Evolutionary conservation across 2,888 invertebrate genomes (phyloP).

Genomic region (Tridacna crocea): DNA sequence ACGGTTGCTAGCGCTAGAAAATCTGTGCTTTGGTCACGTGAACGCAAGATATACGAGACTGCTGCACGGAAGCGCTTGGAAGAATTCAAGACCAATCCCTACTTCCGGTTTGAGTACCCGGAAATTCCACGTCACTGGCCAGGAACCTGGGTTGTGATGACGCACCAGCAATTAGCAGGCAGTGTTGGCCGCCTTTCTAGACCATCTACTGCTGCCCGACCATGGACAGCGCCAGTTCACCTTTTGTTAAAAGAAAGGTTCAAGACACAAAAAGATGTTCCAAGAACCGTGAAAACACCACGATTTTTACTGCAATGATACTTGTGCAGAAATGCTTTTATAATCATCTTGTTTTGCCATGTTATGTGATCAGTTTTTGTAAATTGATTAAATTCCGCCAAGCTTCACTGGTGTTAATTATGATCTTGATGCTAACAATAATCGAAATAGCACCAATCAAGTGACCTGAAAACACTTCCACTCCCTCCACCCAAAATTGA

Average conservation of each 20-base stretch:
- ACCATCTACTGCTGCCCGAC: conserved; percentile 58
- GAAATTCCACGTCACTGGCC: conserved; percentile 73
- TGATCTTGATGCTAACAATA: too few relatives aligned
- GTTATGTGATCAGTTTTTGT: too few relatives aligned
- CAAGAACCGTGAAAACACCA: conserved; percentile 52
- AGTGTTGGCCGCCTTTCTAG: conserved; percentile 69
- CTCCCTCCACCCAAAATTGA: too few relatives aligned
- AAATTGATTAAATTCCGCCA: too few relatives aligned
- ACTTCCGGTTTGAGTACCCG: conserved; percentile 70
- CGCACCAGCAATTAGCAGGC: conserved; percentile 49
- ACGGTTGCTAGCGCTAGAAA: conserved; percentile 72
- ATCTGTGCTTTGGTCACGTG: conserved; percentile 74
- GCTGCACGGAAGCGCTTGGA: conserved; percentile 59
- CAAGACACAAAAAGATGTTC: conserved; percentile 38
- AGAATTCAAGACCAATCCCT: conserved; percentile 66
- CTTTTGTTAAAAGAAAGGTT: conserved; percentile 34
- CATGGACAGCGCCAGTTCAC: conserved; percentile 39
- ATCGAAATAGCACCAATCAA: too few relatives aligned
- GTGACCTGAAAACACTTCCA: too few relatives aligned
- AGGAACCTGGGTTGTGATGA: conserved; percentile 73
- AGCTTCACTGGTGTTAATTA: too few relatives aligned
- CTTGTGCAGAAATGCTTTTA: not conserved
- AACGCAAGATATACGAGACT: conserved; percentile 70
- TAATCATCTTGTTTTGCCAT: too few relatives aligned
- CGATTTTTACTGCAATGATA: conserved; percentile 27